A percentile compares a stretch with the other conserved stretches of the same genome.
These are phyloP conservation scores for Cydia fagiglandana DNA, from an alignment of 1,140 invertebrate genomes.

Conservation along the genomic window DNA sequence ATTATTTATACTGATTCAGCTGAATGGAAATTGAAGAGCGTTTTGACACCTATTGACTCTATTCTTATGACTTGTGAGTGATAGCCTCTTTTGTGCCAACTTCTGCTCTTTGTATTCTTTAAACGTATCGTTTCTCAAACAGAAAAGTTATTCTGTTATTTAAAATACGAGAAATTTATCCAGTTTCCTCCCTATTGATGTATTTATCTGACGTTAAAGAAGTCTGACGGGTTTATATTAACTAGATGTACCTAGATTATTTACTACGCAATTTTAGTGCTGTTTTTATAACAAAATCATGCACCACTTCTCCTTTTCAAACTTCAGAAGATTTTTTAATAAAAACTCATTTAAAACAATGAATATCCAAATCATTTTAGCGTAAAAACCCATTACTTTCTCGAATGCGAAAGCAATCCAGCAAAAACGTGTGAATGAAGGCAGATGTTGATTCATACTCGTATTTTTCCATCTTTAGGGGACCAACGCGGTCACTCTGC, in stretches of 20 bases:
- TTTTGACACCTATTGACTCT: slow-evolving; percentile 71
- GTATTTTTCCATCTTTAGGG: slow-evolving; percentile 32
- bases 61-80: slow-evolving; percentile 65
- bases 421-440: slow-evolving; percentile 57
- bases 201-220: neutral
- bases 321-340: neutral
- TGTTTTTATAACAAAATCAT: no score
- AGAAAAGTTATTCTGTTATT: slow-evolving; percentile 32
- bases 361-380: slow-evolving; percentile 43
- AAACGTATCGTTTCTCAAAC: slow-evolving; percentile 50
- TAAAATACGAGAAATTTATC: slow-evolving; percentile 2
- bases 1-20: slow-evolving; percentile 67
- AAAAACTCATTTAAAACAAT: slow-evolving; percentile 42
- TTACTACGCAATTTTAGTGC: no score
- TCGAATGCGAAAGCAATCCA: slow-evolving; percentile 61
- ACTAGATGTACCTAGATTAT: no score
- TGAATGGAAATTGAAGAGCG: slow-evolving; percentile 56
- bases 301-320: neutral
- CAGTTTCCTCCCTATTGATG: neutral
- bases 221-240: no score
- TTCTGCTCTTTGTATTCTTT: slow-evolving; percentile 60
- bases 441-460: slow-evolving; percentile 49
- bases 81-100: slow-evolving; percentile 58
- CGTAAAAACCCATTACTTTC: slow-evolving; percentile 54
- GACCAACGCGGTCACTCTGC: slow-evolving; percentile 8